A percentile compares a stretch with the other conserved stretches of the same genome.
These are phyloP conservation scores for Penaeus chinensis DNA, from an alignment of 1,140 invertebrate species.

Conservation along the genomic window DNA sequence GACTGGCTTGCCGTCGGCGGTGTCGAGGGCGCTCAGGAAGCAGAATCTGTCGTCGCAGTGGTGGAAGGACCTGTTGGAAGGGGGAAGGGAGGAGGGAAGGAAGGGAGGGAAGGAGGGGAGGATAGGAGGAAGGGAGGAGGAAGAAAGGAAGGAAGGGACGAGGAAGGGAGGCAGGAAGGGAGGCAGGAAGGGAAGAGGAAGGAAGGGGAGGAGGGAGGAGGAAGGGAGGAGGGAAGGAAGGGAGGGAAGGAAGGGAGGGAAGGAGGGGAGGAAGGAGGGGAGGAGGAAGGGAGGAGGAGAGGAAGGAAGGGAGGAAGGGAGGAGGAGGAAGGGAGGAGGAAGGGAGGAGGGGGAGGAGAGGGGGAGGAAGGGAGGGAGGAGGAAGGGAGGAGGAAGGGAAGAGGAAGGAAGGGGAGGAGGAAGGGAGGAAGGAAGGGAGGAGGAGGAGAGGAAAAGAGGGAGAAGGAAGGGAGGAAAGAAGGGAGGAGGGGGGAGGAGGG, in stretches of 20 bases:
- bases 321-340: background rate
- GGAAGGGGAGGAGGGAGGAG: background rate
- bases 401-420: background rate
- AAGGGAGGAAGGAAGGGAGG: background rate
- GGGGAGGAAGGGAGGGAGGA: background rate
- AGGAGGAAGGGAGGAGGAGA: background rate
- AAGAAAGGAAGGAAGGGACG: background rate
- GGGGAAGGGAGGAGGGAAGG: background rate
- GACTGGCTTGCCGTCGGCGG: conserved; percentile 32
- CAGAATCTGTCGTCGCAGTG: conserved; percentile 40
- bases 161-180: background rate
- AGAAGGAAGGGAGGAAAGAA: background rate
- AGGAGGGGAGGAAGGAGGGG: background rate
- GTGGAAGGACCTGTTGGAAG: conserved; percentile 49
- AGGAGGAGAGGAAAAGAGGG: background rate
- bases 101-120: background rate
- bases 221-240: background rate
- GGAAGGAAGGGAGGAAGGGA: background rate
- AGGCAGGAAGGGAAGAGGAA: background rate
- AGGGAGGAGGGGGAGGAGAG: background rate
- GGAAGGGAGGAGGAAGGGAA: background rate
- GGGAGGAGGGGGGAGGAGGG: background rate
- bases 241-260: background rate
- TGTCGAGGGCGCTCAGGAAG: conserved; percentile 37
- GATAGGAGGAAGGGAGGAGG: background rate